Conservation (phyloP, 2,888 invertebrate genomes). For the Hofmannophila pseudospretella region DNA sequence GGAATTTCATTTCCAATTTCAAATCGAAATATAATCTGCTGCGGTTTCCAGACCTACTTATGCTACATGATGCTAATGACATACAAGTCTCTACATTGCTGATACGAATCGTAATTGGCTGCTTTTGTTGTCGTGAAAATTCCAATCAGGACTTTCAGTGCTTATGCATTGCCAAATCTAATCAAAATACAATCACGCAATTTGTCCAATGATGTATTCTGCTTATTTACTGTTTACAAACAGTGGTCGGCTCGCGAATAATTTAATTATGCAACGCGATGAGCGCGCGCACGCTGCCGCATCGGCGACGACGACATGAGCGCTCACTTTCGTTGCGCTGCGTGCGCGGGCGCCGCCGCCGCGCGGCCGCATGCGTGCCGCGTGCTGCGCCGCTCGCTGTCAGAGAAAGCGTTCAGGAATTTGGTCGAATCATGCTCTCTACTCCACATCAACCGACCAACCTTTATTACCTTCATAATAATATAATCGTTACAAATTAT, state of each 20-base stretch:
- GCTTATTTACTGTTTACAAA: conserved; percentile 71
- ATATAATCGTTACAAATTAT: conserved; percentile 2
- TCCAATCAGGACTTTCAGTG: conserved; percentile 10
- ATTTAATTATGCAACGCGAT: conserved; percentile 68
- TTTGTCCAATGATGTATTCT: conserved; percentile 44
- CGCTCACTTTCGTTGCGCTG: conserved; percentile 70
- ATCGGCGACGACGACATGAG: conserved; percentile 14
- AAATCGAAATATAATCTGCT: too few species aligned
- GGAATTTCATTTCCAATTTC: too few species aligned
- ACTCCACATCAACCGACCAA: conserved; percentile 25
- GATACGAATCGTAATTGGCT: too few species aligned
- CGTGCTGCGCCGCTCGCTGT: conserved; percentile 29
- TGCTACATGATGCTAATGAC: too few species aligned
- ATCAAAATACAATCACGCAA: conserved; percentile 62
- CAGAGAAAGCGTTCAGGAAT: conserved; percentile 76
- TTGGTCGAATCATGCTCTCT: conserved; percentile 51
- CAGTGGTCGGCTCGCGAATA: conserved; percentile 61
- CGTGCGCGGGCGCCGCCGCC: conserved; percentile 30
- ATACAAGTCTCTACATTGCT: too few species aligned
- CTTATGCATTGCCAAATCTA: too few species aligned
- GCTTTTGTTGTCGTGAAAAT: conserved; percentile 14
- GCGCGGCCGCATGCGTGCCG: conserved; percentile 15
- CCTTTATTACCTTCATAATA: conserved; percentile 8
- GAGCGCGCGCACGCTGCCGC: conserved; percentile 51
- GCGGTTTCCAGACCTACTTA: too few species aligned